Conservation (phyloP, 2,888 invertebrate genomes). For the Tethea ocularis region DNA sequence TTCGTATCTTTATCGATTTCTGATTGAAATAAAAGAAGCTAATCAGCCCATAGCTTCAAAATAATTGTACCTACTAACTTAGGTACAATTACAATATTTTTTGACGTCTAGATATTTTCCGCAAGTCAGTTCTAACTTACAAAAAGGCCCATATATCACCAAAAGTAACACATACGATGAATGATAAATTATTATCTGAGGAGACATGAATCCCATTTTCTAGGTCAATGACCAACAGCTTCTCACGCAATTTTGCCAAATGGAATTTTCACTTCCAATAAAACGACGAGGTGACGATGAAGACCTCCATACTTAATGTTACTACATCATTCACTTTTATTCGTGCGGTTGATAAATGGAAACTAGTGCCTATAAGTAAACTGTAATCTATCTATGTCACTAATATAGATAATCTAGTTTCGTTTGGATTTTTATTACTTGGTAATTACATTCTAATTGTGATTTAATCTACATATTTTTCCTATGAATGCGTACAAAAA, state of each 20-base stretch:
- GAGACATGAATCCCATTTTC: constrained; percentile 4
- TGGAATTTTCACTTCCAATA: constrained; percentile 6
- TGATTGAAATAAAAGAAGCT: too few relatives aligned
- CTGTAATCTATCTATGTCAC: too few relatives aligned
- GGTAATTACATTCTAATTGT: too few relatives aligned
- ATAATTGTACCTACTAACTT: too few relatives aligned
- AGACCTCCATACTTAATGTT: not conserved
- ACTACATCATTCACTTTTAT: not conserved
- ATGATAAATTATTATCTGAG: constrained; percentile 4
- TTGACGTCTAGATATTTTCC: not conserved
- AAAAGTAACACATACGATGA: not conserved
- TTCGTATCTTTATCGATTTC: too few relatives aligned
- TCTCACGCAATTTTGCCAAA: not conserved
- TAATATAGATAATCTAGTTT: too few relatives aligned
- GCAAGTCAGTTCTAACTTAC: not conserved
- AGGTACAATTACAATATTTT: not conserved
- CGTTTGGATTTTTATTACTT: too few relatives aligned
- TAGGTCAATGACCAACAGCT: not conserved
- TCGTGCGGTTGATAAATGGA: not conserved
- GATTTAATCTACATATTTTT: too few relatives aligned
- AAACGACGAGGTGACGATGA: not conserved
- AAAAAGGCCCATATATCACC: not conserved
- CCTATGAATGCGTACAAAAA: not conserved
- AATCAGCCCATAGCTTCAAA: too few relatives aligned
- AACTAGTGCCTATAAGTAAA: too few relatives aligned